These are phyloP conservation scores for Petrolisthes manimaculis DNA, from an alignment of 2,888 invertebrate genomes.

Conservation along the genomic window DNA sequence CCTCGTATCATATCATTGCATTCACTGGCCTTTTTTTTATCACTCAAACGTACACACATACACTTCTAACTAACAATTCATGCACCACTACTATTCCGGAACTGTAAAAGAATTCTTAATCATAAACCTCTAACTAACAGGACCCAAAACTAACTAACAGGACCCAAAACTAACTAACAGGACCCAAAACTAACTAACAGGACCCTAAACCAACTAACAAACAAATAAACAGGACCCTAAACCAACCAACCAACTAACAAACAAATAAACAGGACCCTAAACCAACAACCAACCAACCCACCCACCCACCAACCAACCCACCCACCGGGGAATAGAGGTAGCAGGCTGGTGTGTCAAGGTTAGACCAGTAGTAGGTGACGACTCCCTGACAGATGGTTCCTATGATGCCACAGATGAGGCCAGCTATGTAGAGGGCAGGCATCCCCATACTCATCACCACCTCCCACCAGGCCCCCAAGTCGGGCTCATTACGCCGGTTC, in stretches of 20 bases:
- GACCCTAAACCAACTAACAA: neutral
- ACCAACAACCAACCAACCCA: neutral
- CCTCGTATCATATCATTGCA: too few relatives aligned
- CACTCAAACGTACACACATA: too few relatives aligned
- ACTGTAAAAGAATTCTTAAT: too few relatives aligned
- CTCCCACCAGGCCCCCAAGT: slow-evolving; percentile 26
- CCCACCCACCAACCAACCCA: neutral
- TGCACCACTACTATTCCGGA: too few relatives aligned
- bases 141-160: neutral
- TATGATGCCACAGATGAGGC: slow-evolving; percentile 18
- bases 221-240: neutral
- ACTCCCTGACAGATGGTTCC: slow-evolving; percentile 58
- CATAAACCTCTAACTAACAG: too few relatives aligned
- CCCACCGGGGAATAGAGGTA: slow-evolving; percentile 29
- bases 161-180: neutral
- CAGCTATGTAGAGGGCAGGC: slow-evolving; percentile 55
- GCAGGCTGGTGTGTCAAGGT: slow-evolving; percentile 21
- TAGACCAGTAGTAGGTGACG: slow-evolving; percentile 57
- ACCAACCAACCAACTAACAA: neutral
- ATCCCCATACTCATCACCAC: slow-evolving; percentile 50
- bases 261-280: neutral
- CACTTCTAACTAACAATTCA: too few relatives aligned
- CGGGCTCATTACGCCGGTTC: slow-evolving; percentile 16
- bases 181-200: neutral
- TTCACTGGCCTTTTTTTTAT: too few relatives aligned